Evolutionary conservation across 2,113 vertebrate species (phyloP), one percentile per base, ranked within the genome.

Genomic region (Hydropotes inermis): DNA sequence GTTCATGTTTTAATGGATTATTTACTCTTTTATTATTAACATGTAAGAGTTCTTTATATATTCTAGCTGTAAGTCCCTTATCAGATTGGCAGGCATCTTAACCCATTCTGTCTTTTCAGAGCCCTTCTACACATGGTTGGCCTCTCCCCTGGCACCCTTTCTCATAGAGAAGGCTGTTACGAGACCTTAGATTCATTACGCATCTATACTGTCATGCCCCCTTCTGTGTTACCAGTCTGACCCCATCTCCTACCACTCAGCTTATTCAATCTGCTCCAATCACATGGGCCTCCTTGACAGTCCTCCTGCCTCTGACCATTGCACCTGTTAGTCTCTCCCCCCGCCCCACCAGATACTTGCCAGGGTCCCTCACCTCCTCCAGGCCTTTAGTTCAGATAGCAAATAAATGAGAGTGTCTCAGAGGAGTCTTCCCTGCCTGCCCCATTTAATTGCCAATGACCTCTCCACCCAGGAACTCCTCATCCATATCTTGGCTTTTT

Each of bases 401-500:
- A 57, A 76, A 45, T 27, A 58, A 36, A 6, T 3, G 7, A 10
- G 25, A 33, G 6, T 14, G 54, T 78, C 89, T 90, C 89, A 3
- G 54, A 45, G 64, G 81, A 76, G 12, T 11, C 25, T 16, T 33
- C 82, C 23, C 6, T 57, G 27, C 43, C 7, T 23, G 12, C 21
- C 3, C 14, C 25, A 10, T 17, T 39, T 55, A 30, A 28, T 6
- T 28, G 6, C 52, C 21, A 39, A 14, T 25, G 16, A 9, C 8
- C 17, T 0, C 14, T 52, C 19, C 23, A 12, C 12, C 33, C 1
- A 3, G 10, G 28, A 57, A 14, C 23, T 17, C 70, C 17, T 39
- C 28, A 0, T 8, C 3, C 67, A 27, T 3, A 2, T 1, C 33
- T 50, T 28, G 25, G 13, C 39, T 55, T 64, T 4, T 4, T 1